Base-by-base conservation (phyloP, 2,797 vertebrate genomes). In the Gymnothorax javanicus region DNA sequence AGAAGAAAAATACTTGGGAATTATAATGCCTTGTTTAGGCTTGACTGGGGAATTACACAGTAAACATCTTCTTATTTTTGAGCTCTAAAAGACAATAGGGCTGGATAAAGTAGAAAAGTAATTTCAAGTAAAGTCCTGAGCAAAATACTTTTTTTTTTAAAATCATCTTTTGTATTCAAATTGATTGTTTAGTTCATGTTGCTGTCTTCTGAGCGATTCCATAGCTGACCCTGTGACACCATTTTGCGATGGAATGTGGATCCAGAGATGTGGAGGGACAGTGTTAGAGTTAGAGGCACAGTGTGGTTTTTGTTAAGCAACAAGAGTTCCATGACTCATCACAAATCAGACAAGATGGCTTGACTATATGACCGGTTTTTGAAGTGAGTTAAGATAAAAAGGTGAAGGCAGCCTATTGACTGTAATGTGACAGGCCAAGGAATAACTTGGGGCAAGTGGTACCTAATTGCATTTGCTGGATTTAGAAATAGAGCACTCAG, bases 231-330 rank as follows among this genome's bases (percentile, higher is more conserved):
- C 54, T 25, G 52, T 57, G 82, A 57, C 11, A 58, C 11, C 57
- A n/a, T 17, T 52, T 43, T 58, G 50, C 23, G 15, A 2, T 58
- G 27, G 23, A 85, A 33, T 50, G 83, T 3, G 64, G 67, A 85
- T 75, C 50, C 43, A 62, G 59, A 90, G 9, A 88, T n/a, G 85
- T 50, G 59, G 50, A 62, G 59, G 89, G 9, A 88, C 23, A 83
- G 25, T 54, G 50, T 85, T 57, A 56, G 69, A 62, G 5, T 20
- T 43, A 85, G 20, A 83, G 9, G 52, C n/a, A 89, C 83, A 89
- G 69, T 64, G 73, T 50, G 0, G 57, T 52, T 69, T 89, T 89
- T 89, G 86, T 87, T 25, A 60, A 27, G 33, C 54, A 57, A 50
- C 25, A 11, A 82, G 27, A 20, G 33, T 52, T 82, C 23, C 59